phyloP scores from a whole-genome alignment of 2,113 vertebrate species.

The Macaca fascicularis region DNA sequence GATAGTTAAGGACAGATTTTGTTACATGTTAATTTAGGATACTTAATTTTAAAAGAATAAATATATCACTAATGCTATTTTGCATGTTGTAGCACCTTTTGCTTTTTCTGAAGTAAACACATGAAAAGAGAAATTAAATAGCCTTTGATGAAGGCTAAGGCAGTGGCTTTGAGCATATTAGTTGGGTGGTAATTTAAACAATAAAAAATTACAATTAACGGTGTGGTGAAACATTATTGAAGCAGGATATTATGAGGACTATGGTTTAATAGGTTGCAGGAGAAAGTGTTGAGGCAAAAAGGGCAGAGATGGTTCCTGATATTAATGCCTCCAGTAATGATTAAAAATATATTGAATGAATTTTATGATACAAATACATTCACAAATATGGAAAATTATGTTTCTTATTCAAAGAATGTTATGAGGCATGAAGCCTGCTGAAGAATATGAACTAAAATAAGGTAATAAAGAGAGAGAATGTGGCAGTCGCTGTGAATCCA shows the following conservation, averaged over 20 bases:
- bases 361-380: constrained; percentile 57
- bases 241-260: background rate
- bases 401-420: constrained; percentile 58
- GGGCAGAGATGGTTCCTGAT: background rate
- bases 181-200: background rate
- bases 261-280: background rate
- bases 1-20: background rate
- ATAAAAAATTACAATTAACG: background rate
- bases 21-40: background rate
- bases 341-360: constrained; percentile 57
- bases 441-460: constrained; percentile 54
- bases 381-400: constrained; percentile 48
- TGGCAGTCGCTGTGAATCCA: background rate
- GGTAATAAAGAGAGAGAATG: constrained; percentile 32
- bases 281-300: constrained; percentile 16
- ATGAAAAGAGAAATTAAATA: background rate
- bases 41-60: background rate
- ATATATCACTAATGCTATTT: background rate
- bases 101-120: background rate
- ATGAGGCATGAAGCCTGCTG: constrained; percentile 40
- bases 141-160: background rate
- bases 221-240: background rate
- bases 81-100: background rate
- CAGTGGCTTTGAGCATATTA: background rate
- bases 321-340: constrained; percentile 28